Base-by-base conservation (phyloP, 2,888 invertebrate species). In the Campoplex capitator region DNA sequence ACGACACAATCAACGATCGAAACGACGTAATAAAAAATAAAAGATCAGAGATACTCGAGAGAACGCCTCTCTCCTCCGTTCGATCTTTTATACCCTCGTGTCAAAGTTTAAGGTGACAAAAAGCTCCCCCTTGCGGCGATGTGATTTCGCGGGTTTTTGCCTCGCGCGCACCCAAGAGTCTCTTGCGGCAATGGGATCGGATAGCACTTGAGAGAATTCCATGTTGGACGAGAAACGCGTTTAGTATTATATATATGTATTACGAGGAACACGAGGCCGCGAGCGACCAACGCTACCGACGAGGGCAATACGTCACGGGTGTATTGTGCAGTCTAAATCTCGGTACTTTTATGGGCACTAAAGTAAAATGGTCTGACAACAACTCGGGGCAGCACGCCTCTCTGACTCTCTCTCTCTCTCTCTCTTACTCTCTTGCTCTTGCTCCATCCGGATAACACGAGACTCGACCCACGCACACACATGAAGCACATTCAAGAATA, bases 311-410 rank as follows among this genome's bases (percentile, higher is more conserved):
- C 92, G 93, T 93, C 93, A 93, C 92, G 92, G 91, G 90, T 91
- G 92, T 93, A 93, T 93, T 93, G 88, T 88, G 92, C 93, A 93
- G 93, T 93, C 93, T 93, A 93, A 93, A 93, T 93, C 93, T 93
- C 93, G 91, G 94, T 93, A 93, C 93, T 93, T 94, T 94, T 94
- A 94, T 94, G 93, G 93, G 93, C 92, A 93, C 92, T 94, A 94
- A 94, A 94, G 93, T 94, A 94, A 94, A 94, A 94, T 93, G 94
- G 92, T 93, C 93, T 92, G 93, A 94, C 94, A 94, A 93, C 93
- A 93, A 93, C 92, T 91, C 90, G 88, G 89, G 86, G 88, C 85
- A 81, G 86, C 88, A 88, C 89, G 90, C 88, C 88, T 74, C 74
- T 81, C 74, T 23, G 18, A 13, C 68, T 83, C 82, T 35, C 54